Evolutionary conservation across 2,888 invertebrate species (phyloP).

Genomic region (Mactromeris polynyma): DNA sequence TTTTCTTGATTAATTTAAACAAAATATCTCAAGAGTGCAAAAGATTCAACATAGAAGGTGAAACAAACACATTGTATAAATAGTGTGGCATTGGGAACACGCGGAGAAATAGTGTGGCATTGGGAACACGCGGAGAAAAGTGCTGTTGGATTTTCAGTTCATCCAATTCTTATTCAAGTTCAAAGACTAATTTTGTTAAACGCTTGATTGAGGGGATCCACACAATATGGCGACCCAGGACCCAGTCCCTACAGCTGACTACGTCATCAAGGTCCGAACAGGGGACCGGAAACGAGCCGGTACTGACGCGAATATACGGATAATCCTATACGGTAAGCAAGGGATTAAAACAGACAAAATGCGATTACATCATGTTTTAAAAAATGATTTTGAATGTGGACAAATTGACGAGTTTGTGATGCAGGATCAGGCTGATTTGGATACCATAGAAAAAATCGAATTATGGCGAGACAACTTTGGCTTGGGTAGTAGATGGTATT

Average conservation of each 20-base stretch:
- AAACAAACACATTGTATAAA: too few species aligned
- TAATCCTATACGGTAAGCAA: slow-evolving; percentile 86
- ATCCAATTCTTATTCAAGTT: neutral
- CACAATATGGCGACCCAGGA: neutral
- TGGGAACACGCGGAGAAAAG: neutral
- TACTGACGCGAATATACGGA: slow-evolving; percentile 87
- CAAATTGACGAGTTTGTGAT: slow-evolving; percentile 78
- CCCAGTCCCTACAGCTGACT: slow-evolving; percentile 30
- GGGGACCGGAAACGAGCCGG: slow-evolving; percentile 87
- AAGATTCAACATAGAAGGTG: too few species aligned
- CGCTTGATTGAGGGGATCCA: neutral
- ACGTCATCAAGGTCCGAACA: slow-evolving; percentile 86
- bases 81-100: too few species aligned
- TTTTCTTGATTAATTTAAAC: neutral
- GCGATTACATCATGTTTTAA: slow-evolving; percentile 85
- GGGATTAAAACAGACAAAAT: slow-evolving; percentile 84
- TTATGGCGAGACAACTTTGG: slow-evolving; percentile 87
- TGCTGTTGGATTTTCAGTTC: neutral
- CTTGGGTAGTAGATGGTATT: slow-evolving; percentile 87
- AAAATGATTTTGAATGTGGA: slow-evolving; percentile 84
- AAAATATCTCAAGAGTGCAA: neutral
- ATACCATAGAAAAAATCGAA: slow-evolving; percentile 81
- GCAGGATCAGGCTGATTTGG: slow-evolving; percentile 62
- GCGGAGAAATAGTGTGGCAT: neutral
- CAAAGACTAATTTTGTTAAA: neutral